Evolutionary conservation across 2,797 vertebrate species (phyloP), one percentile per base, ranked within the genome.

Genomic region (Myotis vivesi): DNA sequence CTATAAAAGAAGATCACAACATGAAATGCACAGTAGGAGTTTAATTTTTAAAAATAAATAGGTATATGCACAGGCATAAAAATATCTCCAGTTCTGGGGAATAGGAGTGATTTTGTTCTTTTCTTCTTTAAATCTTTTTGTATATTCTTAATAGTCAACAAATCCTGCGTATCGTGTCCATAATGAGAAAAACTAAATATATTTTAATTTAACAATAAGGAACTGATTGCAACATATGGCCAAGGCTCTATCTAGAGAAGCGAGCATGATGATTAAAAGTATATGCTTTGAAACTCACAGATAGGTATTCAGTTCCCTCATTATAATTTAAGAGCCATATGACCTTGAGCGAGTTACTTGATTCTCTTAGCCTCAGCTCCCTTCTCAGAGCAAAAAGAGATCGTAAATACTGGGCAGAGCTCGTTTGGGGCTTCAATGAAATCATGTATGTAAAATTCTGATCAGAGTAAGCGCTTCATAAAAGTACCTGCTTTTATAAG

Each of bases 131-230:
- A 76, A 89, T 28, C 53, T 75, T 91, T 94, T 68, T 64, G 57
- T 94, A 57, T 73, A 80, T 89, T 95, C 77, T 90, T 95, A 94
- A 96, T 93, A 92, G 59, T 79, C 81, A 80, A 95, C 73, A 68
- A 83, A 95, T 87, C 92, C 79, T 94, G 25, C 44, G 33, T 64
- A 75, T 90, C 9, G 3, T 79, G 76, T 72, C 87, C 62, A 57
- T 90, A 90, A 93, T 92, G 92, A 94, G 73, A 79, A 96, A 97
- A 95, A 88, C 77, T 82, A 95, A 94, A 82, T 94, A 53, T 85
- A 83, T 94, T 96, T 96, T 96, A 96, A 96, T 96, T 94, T 95
- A 94, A 96, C 96, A 97, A 92, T 94, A 92, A 85, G 44, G 94
- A 97, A 88, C 96, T 91, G 92, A 94, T 95, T 95, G 81, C 87